A percentile compares a stretch with the other conserved stretches of the same genome.
phyloP scores from a whole-genome alignment of 2,113 vertebrate species.

The Colaptes auratus region DNA sequence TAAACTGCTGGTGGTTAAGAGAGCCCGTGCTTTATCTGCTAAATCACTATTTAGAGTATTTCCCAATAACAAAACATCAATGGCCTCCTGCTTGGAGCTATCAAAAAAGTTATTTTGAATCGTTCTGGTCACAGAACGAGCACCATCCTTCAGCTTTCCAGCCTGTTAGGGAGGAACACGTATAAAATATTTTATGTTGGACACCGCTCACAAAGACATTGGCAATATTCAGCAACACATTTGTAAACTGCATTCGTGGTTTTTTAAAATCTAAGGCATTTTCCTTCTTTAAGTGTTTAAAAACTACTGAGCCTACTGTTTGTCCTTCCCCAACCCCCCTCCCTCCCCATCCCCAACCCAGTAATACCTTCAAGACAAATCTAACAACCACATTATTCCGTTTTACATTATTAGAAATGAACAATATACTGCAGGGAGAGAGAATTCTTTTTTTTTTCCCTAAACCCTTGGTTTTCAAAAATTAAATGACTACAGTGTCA shows the following conservation, averaged over 20 bases:
- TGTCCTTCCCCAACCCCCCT: not conserved
- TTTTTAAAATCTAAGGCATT: conserved; percentile 5
- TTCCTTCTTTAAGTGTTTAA: not conserved
- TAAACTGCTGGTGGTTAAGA: conserved; percentile 96
- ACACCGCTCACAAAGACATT: conserved; percentile 53
- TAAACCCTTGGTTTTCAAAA: not conserved
- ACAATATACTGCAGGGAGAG: not conserved
- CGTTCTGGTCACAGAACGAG: conserved; percentile 96
- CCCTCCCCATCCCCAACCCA: not conserved
- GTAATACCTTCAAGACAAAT: not conserved
- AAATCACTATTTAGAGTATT: conserved; percentile 98
- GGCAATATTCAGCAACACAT: conserved; percentile 40
- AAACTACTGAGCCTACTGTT: not conserved
- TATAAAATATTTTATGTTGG: conserved; percentile 69
- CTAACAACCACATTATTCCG: not conserved
- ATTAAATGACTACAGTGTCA: not conserved
- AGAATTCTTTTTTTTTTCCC: not conserved
- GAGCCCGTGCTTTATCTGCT: conserved; percentile 96
- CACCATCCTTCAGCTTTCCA: conserved; percentile 98
- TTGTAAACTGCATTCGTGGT: not conserved
- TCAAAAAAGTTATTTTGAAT: conserved; percentile 99
- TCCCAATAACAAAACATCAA: conserved; percentile 95
- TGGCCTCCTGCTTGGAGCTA: conserved; percentile 98
- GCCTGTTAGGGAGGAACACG: conserved; percentile 75
- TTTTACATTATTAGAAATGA: not conserved